These are phyloP conservation scores for Acholoe squamosa DNA, from an alignment of 2,888 invertebrate species.

Conservation along the genomic window DNA sequence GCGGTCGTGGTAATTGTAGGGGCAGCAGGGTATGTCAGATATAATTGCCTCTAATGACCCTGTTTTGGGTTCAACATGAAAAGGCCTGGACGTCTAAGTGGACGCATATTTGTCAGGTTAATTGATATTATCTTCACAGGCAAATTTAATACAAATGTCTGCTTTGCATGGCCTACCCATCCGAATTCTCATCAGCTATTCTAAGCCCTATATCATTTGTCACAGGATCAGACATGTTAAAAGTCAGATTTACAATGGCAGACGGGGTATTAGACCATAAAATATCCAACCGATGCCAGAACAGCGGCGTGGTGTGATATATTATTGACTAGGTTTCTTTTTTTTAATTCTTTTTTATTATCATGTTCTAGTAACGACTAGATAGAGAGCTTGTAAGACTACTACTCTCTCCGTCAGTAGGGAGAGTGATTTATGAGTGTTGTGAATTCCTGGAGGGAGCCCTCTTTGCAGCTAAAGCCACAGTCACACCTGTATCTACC, in stretches of 20 bases:
- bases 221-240: no score
- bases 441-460: background rate
- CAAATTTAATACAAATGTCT: background rate
- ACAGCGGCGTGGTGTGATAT: no score
- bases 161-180: no score
- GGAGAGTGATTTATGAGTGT: background rate
- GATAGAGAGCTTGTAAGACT: no score
- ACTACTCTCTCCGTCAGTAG: background rate
- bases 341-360: no score
- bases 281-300: no score
- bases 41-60: background rate
- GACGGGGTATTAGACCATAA: no score
- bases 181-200: no score
- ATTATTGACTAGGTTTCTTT: no score
- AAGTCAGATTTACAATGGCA: no score
- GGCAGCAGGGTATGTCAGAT: background rate
- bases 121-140: background rate
- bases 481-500: background rate
- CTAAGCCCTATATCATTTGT: no score
- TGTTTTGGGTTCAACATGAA: background rate
- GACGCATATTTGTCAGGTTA: constrained; percentile 5
- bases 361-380: no score
- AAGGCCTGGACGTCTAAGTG: background rate
- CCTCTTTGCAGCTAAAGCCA: background rate
- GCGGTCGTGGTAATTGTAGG: background rate